A percentile compares a stretch with the other conserved stretches of the same genome.
phyloP scores from a whole-genome alignment of 2,888 invertebrate genomes.

The Pardosa pseudoannulata region DNA sequence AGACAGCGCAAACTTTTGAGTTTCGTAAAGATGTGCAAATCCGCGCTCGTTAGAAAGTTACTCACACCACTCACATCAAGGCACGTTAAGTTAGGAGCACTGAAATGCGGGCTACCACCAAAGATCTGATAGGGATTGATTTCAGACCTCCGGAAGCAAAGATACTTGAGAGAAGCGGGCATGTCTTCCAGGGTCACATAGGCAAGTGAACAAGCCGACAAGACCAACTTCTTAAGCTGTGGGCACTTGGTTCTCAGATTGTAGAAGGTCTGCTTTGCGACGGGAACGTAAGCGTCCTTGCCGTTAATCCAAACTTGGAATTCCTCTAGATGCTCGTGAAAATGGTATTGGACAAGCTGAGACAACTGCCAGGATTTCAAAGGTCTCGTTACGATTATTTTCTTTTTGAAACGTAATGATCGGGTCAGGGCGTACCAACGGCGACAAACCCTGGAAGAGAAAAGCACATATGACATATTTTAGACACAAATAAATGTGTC shows the following conservation, averaged over 20 bases:
- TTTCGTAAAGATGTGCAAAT: constrained; percentile 22
- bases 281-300: not conserved
- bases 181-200: constrained; percentile 26
- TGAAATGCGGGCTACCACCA: not conserved
- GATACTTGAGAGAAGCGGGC: constrained; percentile 25
- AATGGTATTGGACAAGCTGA: constrained; percentile 44
- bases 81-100: constrained; percentile 37
- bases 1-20: constrained; percentile 27
- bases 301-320: constrained; percentile 16
- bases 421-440: constrained; percentile 44
- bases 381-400: constrained; percentile 24
- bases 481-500: too few relatives aligned
- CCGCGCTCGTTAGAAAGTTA: constrained; percentile 53
- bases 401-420: constrained; percentile 28
- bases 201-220: constrained; percentile 24
- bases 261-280: constrained; percentile 10
- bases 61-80: constrained; percentile 47
- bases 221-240: constrained; percentile 35
- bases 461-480: not conserved
- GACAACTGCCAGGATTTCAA: not conserved
- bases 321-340: constrained; percentile 31
- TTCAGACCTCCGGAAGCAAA: constrained; percentile 44
- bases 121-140: constrained; percentile 37
- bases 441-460: constrained; percentile 52
- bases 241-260: constrained; percentile 10